Conservation (phyloP, 2,888 invertebrate species). For the Drosophila recens region DNA sequence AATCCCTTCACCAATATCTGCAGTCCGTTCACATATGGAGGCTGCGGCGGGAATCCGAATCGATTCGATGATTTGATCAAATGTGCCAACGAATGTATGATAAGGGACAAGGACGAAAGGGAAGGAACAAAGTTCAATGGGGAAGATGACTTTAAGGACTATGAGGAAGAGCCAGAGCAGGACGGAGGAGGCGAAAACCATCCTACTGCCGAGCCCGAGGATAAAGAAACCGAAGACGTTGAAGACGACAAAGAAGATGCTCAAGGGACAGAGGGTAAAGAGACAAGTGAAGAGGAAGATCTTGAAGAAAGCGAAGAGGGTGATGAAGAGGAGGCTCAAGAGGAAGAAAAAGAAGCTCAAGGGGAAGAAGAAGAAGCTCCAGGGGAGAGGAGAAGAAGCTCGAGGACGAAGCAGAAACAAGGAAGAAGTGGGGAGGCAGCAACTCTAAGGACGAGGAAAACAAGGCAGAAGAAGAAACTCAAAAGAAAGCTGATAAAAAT, state of each 20-base stretch:
- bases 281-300: not conserved
- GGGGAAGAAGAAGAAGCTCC: no score
- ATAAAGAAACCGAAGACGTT: not conserved
- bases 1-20: constrained; percentile 37
- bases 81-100: constrained; percentile 40
- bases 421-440: not conserved
- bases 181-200: not conserved
- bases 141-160: not conserved
- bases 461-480: not conserved
- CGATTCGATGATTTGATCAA: constrained; percentile 22
- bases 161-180: not conserved
- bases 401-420: not conserved
- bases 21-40: constrained; percentile 38
- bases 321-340: not conserved
- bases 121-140: not conserved
- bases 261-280: not conserved
- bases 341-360: not conserved
- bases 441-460: not conserved
- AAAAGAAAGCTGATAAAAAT: not conserved
- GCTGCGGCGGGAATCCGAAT: constrained; percentile 66
- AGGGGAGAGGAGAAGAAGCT: no score
- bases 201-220: not conserved
- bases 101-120: not conserved
- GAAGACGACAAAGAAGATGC: not conserved
- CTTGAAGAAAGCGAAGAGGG: not conserved